phyloP scores from a whole-genome alignment of 2,888 invertebrate genomes.

The Thera britannica region DNA sequence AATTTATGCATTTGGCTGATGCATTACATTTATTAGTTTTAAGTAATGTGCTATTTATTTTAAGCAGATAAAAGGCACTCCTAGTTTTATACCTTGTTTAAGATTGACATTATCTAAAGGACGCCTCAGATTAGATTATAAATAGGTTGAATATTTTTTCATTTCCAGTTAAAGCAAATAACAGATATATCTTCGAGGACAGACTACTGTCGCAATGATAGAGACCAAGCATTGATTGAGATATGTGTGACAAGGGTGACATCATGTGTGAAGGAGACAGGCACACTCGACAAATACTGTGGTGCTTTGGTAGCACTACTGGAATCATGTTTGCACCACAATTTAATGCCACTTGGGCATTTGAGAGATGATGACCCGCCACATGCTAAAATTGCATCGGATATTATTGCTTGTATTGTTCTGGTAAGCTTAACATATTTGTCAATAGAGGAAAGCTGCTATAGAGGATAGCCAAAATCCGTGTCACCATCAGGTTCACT shows the following conservation, averaged over 20 bases:
- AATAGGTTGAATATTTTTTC: slow-evolving; percentile 10
- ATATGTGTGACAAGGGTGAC: slow-evolving; percentile 96
- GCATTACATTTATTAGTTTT: slow-evolving; percentile 34
- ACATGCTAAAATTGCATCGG: slow-evolving; percentile 98
- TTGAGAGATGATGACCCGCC: slow-evolving; percentile 94
- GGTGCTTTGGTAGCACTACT: slow-evolving; percentile 92
- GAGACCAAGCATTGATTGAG: slow-evolving; percentile 97
- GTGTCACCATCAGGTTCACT: too few relatives aligned
- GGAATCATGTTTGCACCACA: slow-evolving; percentile 95
- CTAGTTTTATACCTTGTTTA: slow-evolving; percentile 17
- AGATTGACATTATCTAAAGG: slow-evolving; percentile 31
- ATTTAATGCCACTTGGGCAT: slow-evolving; percentile 89
- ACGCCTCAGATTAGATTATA: slow-evolving; percentile 29
- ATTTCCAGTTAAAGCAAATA: slow-evolving; percentile 87
- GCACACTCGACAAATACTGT: slow-evolving; percentile 93
- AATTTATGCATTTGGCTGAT: slow-evolving; percentile 9
- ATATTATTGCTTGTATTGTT: slow-evolving; percentile 97
- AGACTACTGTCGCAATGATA: slow-evolving; percentile 93
- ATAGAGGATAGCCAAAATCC: too few relatives aligned
- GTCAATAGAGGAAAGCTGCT: too few relatives aligned
- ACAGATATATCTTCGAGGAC: slow-evolving; percentile 92
- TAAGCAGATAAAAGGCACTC: slow-evolving; percentile 30
- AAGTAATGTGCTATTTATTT: slow-evolving; percentile 20
- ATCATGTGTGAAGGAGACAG: slow-evolving; percentile 95
- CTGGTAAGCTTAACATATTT: slow-evolving; percentile 85